Base-by-base conservation (phyloP, 2,113 vertebrate species). In the Dasyornis broadbenti region DNA sequence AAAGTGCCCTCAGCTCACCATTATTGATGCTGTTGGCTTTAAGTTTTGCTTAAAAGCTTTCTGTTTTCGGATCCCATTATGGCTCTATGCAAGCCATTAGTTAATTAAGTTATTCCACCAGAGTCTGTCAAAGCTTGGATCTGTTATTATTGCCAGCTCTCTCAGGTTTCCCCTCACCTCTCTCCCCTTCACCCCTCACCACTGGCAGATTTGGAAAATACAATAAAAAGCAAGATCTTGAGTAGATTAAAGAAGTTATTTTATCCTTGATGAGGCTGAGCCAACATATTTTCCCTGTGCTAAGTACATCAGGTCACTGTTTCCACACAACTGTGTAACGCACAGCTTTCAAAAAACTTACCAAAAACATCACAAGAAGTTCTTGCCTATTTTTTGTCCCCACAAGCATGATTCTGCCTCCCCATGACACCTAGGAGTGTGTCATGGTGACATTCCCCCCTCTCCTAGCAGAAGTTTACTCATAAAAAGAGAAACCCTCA, bases 21-120 rank as follows among this genome's bases (percentile, higher is more conserved):
- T 92, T 96, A 96, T 87, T 92, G 82, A 96, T 95, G 86, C 89
- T 91, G 52, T 85, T 95, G 93, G 93, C 95, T 95, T 95, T 82
- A 93, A 94, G 91, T 94, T 97, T 95, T 94, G 85, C 89, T 96
- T 97, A 93, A 97, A 95, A 95, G 97, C 92, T 93, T 95, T 95
- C 88, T 92, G 77, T 17, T 92, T 96, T 95, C 14, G 0, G 87
- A 97, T 97, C 91, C 86, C 72, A 92, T 97, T 96, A 93, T 64
- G 72, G 91, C 39, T 96, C 68, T 50, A 47, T 64, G 72, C 69
- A 96, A 78, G 88, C 97, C 97, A 98, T 98, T 98, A 97, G 96
- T 97, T 97, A 97, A 97, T 98, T 96, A 97, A 96, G 86, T 93
- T 95, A 96, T 66, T 81, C 83, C 77, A 96, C 92, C 64, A 39